phyloP scores from a whole-genome alignment of 1,140 invertebrate genomes.

The Panagrolaimus sp. region DNA sequence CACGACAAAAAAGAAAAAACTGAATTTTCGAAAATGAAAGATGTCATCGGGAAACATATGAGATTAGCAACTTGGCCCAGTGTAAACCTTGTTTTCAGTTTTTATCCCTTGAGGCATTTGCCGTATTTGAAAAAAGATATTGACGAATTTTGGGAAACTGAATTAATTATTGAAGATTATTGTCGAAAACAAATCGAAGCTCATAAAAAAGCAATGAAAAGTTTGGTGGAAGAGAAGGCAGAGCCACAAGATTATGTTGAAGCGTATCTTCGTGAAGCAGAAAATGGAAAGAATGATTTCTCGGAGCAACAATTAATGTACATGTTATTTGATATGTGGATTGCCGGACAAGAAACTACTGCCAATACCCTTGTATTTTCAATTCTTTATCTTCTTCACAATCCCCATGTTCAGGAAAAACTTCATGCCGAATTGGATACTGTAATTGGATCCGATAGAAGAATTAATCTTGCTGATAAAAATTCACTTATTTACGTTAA shows the following conservation, averaged over 20 bases:
- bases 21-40: background rate
- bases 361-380: conserved; percentile 1
- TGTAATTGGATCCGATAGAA: conserved; percentile 33
- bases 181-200: background rate
- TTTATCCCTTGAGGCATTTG: background rate
- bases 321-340: conserved; percentile 6
- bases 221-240: background rate
- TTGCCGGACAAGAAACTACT: conserved; percentile 25
- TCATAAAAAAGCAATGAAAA: background rate
- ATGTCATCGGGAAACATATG: background rate
- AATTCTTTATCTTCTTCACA: conserved; percentile 31
- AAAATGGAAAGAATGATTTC: background rate
- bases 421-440: conserved; percentile 38
- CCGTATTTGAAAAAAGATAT: background rate
- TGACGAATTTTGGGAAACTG: background rate
- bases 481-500: conserved; percentile 22
- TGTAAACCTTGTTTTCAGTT: background rate
- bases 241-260: conserved; percentile 4
- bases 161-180: background rate
- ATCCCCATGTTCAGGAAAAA: conserved; percentile 29
- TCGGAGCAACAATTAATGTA: background rate
- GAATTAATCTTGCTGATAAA: conserved; percentile 33
- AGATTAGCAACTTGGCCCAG: background rate
- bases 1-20: background rate
- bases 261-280: background rate